Conservation (phyloP, 2,113 vertebrate genomes). For the Opisthocomus hoazin region DNA sequence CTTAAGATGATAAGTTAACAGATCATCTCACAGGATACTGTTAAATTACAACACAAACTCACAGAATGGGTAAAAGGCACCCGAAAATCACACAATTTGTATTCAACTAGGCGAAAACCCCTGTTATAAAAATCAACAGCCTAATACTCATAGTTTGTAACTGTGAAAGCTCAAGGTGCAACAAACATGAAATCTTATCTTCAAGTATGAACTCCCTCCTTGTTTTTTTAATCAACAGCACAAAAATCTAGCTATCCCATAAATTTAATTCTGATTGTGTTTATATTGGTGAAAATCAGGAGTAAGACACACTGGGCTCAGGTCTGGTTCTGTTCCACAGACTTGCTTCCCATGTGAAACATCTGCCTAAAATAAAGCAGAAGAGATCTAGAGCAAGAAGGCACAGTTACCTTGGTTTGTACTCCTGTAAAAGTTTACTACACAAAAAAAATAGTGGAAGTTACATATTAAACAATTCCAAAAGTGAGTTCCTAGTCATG, state of each 20-base stretch:
- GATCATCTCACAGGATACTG: neutral
- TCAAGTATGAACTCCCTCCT: neutral
- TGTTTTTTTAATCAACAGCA: neutral
- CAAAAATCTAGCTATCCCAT: neutral
- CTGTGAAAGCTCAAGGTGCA: neutral
- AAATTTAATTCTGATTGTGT: neutral
- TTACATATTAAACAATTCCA: neutral
- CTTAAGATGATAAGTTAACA: neutral
- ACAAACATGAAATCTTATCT: neutral
- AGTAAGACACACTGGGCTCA: neutral
- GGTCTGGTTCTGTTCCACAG: neutral
- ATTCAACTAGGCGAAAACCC: neutral
- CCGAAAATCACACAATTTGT: neutral
- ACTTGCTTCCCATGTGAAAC: neutral
- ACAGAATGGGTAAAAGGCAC: neutral
- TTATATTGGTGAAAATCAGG: neutral
- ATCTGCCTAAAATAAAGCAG: neutral
- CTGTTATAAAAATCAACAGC: neutral
- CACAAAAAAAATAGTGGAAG: neutral
- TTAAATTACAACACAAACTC: neutral
- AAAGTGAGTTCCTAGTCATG: neutral
- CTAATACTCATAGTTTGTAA: neutral
- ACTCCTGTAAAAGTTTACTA: neutral
- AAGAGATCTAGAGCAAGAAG: neutral
- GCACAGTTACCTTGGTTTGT: neutral